Conservation (phyloP, 2,888 invertebrate species). For the Uloborus plumipes region DNA sequence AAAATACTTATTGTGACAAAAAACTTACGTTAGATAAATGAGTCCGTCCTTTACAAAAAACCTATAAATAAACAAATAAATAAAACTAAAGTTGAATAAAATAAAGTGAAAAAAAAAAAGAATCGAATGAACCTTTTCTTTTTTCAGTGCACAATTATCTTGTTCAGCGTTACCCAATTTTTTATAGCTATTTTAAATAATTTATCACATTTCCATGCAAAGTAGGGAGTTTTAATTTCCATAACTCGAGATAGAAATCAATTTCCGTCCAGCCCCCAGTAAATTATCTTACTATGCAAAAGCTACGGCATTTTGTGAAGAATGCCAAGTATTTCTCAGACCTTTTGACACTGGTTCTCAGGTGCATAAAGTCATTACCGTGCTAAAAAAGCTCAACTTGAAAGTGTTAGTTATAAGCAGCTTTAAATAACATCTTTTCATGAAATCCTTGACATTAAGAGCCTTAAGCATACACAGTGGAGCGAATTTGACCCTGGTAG, state of each 20-base stretch:
- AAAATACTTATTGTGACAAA: too few relatives aligned
- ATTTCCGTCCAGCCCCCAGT: neutral
- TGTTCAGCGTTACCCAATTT: too few relatives aligned
- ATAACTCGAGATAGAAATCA: neutral
- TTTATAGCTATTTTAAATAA: too few relatives aligned
- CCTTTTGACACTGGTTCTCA: slow-evolving; percentile 18
- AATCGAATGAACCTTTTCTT: too few relatives aligned
- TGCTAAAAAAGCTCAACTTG: slow-evolving; percentile 8
- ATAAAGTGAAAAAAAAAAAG: too few relatives aligned
- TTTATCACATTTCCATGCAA: too few relatives aligned
- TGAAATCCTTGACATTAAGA: slow-evolving; percentile 53
- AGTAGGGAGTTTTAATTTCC: neutral
- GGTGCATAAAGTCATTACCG: slow-evolving; percentile 15
- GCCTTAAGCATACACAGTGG: slow-evolving; percentile 31
- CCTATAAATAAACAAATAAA: too few relatives aligned
- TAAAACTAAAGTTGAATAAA: too few relatives aligned
- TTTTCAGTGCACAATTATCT: too few relatives aligned
- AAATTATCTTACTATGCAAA: neutral
- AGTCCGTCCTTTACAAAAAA: too few relatives aligned
- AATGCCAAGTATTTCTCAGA: slow-evolving; percentile 19
- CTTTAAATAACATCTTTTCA: slow-evolving; percentile 34
- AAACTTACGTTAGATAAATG: too few relatives aligned
- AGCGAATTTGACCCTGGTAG: slow-evolving; percentile 32
- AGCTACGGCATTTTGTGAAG: neutral
- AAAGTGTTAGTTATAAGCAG: slow-evolving; percentile 42